Percentiles rank a stretch among this genome's conserved stretches.
Evolutionary conservation across 2,113 vertebrate species (phyloP).

Genomic region (Thamnaconus septentrionalis): DNA sequence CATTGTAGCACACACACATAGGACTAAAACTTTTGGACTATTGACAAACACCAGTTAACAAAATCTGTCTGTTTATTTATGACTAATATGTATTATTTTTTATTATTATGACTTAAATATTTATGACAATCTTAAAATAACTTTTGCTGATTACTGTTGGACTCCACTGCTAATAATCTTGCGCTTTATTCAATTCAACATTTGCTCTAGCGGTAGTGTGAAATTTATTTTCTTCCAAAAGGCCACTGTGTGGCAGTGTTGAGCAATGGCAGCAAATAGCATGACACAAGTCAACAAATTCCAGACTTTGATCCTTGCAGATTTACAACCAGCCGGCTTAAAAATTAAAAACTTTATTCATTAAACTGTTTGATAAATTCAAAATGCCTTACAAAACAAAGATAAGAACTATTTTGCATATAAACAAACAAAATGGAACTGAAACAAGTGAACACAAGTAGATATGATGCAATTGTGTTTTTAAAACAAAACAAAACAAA

Average conservation of each 20-base stretch:
- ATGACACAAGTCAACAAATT: constrained; percentile 2
- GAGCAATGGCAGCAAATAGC: constrained; percentile 9
- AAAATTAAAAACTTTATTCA: constrained; percentile 96
- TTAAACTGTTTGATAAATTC: constrained; percentile 89
- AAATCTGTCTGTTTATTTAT: not conserved
- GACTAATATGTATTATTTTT: too few relatives aligned
- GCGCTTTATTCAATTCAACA: not conserved
- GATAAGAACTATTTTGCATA: constrained; percentile 79
- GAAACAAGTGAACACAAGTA: constrained; percentile 64
- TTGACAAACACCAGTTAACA: not conserved
- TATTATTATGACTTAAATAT: too few relatives aligned
- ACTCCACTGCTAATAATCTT: not conserved
- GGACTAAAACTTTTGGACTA: not conserved
- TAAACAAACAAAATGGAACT: constrained; percentile 70
- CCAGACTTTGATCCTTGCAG: constrained; percentile 26
- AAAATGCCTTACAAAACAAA: constrained; percentile 90
- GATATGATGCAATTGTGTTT: constrained; percentile 85
- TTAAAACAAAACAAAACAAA: constrained; percentile 94
- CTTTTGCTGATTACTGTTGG: not conserved
- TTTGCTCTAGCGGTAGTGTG: not conserved
- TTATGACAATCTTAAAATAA: not conserved
- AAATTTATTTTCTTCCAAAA: not conserved
- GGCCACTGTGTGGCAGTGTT: constrained; percentile 13
- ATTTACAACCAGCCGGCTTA: constrained; percentile 46
- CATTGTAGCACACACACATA: too few relatives aligned